Base-by-base conservation (phyloP, 2,888 invertebrate genomes). In the Miltochrista miniata region DNA sequence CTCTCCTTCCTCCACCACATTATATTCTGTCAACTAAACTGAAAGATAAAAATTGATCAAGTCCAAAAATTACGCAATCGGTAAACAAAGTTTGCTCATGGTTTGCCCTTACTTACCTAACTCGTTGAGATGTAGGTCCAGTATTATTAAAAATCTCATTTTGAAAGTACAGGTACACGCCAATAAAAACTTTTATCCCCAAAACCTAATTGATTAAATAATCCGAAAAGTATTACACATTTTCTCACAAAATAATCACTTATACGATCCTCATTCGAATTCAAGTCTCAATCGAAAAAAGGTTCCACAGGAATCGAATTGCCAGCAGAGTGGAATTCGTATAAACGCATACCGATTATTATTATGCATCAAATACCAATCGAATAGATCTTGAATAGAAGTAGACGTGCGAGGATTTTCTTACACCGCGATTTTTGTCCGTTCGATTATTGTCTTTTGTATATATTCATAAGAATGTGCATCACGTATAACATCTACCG, bases 321-420 rank as follows among this genome's bases (percentile, higher is more conserved):
- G 64, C 70, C 67, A 66, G 70, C 64, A 75, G 59, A 59, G 57
- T 59, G 74, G 77, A 77, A 82, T 79, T 79, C 81, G 74, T 82
- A 83, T 84, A 81, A 83, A 75, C 81, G 83, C 79, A 81, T 82
- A 76, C 82, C 81, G 75, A 77, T 77, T 79, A 79, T 77, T 78
- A 81, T 76, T 83, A 81, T 83, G 81, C 81, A 80, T 75, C 74
- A 75, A 79, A 77, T 80, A 61, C 72, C 75, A 59, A 70, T 70
- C 61, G 62, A 56, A 68, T 56, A 56, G 58, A 48, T 52, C 53
- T 58, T 46, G 48, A 47, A 49, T 67, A 64, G 60, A 59, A 40
- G 64, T 31, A 30, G 60, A 78, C 76, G 77, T 77, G 77, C 71
- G 66, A 73, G 66, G 72, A 74, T 76, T 75, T 64, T 59, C 59